Percentiles rank a stretch among this genome's conserved stretches.
Conservation (phyloP, 2,797 vertebrate genomes). For the Balearica regulorum region DNA sequence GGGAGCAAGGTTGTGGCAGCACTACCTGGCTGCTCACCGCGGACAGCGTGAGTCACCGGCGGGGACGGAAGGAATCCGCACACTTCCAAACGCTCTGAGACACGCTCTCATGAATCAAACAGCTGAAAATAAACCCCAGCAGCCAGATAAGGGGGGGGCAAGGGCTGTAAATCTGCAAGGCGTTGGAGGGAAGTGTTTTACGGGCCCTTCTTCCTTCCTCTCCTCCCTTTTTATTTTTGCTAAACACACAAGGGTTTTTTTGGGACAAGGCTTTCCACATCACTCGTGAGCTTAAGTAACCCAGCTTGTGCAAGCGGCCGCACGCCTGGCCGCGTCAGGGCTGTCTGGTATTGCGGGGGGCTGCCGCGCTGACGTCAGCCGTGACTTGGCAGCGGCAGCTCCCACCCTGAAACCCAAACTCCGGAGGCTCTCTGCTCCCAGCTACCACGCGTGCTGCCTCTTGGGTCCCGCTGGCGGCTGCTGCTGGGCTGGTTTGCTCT, state of each 20-base stretch:
- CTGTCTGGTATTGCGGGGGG: neutral
- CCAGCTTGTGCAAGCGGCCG: neutral
- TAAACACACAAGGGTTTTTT: neutral
- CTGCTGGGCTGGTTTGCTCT: neutral
- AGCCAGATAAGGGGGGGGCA: neutral
- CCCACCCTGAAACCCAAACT: neutral
- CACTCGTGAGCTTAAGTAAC: neutral
- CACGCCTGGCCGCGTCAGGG: fast-evolving
- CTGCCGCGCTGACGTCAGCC: neutral
- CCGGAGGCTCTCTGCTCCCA: neutral
- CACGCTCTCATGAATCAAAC: neutral
- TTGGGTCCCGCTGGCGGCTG: neutral
- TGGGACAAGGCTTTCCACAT: neutral
- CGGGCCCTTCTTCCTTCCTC: neutral
- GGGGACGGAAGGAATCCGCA: neutral
- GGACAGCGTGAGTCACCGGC: neutral
- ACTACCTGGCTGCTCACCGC: neutral
- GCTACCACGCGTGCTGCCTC: neutral
- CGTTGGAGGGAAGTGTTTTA: neutral
- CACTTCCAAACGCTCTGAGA: neutral
- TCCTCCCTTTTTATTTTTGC: neutral
- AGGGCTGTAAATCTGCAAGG: neutral
- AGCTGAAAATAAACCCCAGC: neutral
- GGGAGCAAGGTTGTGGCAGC: neutral
- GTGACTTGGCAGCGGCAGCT: neutral